phyloP scores from a whole-genome alignment of 2,797 vertebrate genomes.

The Gallinago nigripennis region DNA sequence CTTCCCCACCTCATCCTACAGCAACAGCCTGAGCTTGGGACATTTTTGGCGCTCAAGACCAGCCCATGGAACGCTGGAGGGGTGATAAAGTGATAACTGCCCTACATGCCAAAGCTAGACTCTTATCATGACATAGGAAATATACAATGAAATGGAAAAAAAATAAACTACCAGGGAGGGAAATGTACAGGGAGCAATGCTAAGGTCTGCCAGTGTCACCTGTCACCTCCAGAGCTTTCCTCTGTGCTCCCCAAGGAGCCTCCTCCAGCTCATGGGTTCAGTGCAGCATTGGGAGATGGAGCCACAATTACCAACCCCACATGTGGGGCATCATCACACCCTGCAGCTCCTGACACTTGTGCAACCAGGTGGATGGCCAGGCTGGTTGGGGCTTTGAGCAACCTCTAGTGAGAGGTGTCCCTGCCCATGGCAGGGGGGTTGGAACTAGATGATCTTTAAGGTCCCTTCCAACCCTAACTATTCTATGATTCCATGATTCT shows the following conservation, averaged over 20 bases:
- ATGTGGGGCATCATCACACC: not conserved
- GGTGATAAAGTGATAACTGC: not conserved
- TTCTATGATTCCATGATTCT: no score
- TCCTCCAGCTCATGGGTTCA: not conserved
- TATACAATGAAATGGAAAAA: not conserved
- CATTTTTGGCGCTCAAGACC: not conserved
- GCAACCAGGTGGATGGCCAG: not conserved
- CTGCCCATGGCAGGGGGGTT: no score
- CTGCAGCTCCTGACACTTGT: not conserved
- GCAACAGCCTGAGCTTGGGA: not conserved
- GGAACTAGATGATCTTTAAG: no score
- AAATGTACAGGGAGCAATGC: not conserved
- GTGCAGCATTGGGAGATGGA: not conserved
- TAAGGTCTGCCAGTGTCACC: not conserved
- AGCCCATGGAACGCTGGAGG: rapidly evolving
- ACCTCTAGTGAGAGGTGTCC: no score
- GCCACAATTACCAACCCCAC: rapidly evolving
- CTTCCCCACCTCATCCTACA: not conserved
- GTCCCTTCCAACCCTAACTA: no score
- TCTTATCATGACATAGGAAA: rapidly evolving
- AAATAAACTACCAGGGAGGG: not conserved
- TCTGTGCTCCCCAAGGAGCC: not conserved
- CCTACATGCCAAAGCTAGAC: not conserved
- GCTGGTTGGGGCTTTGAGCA: no score
- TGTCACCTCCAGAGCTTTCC: not conserved